Percentiles rank a stretch among this genome's conserved stretches.
Evolutionary conservation across 1,140 invertebrate species (phyloP).

Genomic region (Agrilus planipennis): DNA sequence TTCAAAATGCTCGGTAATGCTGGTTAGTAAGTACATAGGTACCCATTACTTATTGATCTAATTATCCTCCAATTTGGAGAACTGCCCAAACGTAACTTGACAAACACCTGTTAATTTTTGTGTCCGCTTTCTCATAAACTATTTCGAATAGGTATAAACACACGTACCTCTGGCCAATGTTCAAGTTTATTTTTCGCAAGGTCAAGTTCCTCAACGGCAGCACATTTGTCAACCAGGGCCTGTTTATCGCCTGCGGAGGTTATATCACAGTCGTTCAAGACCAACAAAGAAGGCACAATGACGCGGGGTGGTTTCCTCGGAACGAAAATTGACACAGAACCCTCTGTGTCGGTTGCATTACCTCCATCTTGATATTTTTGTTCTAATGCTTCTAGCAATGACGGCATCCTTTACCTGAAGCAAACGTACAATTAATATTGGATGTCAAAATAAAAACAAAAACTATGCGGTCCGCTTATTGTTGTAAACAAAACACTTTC

Average conservation of each 20-base stretch:
- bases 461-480: too few relatives aligned
- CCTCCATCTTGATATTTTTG: slow-evolving; percentile 70
- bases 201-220: slow-evolving; percentile 77
- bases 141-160: neutral
- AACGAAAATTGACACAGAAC: slow-evolving; percentile 66
- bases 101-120: too few relatives aligned
- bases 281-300: slow-evolving; percentile 68
- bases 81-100: too few relatives aligned
- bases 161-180: slow-evolving; percentile 71
- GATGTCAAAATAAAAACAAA: too few relatives aligned
- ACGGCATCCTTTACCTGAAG: slow-evolving; percentile 51
- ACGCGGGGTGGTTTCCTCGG: slow-evolving; percentile 65
- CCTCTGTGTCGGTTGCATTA: slow-evolving; percentile 42
- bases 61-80: too few relatives aligned
- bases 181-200: slow-evolving; percentile 79
- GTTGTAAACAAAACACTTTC: too few relatives aligned
- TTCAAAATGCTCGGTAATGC: too few relatives aligned
- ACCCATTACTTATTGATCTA: too few relatives aligned
- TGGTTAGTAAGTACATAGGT: too few relatives aligned
- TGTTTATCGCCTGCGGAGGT: slow-evolving; percentile 71
- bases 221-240: slow-evolving; percentile 67
- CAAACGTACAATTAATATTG: too few relatives aligned
- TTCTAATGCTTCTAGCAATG: slow-evolving; percentile 71
- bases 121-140: neutral
- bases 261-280: slow-evolving; percentile 82